Conservation (phyloP, 1,140 invertebrate genomes). For the Monochamus saltuarius region DNA sequence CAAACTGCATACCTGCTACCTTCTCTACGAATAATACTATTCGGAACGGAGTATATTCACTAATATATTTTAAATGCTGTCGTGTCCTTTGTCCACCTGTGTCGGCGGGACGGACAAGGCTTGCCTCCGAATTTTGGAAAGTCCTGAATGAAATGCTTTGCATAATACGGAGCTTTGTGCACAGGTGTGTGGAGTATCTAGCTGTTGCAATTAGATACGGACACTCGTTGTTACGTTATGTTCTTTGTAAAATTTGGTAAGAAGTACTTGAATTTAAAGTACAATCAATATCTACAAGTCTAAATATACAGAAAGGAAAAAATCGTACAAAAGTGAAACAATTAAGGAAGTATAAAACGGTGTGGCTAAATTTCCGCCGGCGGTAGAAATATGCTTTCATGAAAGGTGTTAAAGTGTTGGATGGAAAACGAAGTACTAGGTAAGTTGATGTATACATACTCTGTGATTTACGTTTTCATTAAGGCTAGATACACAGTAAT, state of each 20-base stretch:
- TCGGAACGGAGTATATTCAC: slow-evolving; percentile 22
- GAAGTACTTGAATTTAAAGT: slow-evolving; percentile 2
- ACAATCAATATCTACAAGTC: too few species aligned
- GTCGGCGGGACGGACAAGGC: slow-evolving; percentile 12
- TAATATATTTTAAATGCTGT: slow-evolving; percentile 35
- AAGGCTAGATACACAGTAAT: too few species aligned
- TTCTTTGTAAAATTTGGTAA: not conserved
- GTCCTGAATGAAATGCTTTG: slow-evolving; percentile 28
- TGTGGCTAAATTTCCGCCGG: too few species aligned
- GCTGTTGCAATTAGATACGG: not conserved
- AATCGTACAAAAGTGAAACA: too few species aligned
- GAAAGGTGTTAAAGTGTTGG: too few species aligned
- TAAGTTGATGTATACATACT: too few species aligned
- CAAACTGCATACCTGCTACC: slow-evolving; percentile 21
- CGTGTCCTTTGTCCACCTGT: slow-evolving; percentile 22
- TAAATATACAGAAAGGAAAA: too few species aligned
- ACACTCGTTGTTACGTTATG: not conserved
- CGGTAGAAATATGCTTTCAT: too few species aligned
- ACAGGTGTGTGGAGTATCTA: slow-evolving; percentile 27
- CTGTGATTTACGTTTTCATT: too few species aligned
- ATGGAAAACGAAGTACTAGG: too few species aligned
- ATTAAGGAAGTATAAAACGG: too few species aligned
- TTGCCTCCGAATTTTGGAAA: slow-evolving; percentile 17
- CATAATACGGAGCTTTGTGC: slow-evolving; percentile 28
- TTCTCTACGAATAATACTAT: slow-evolving; percentile 14